A percentile compares a stretch with the other conserved stretches of the same genome.
Conservation (phyloP, 2,888 invertebrate genomes). For the Kuschelorhynchus macadamiae region DNA sequence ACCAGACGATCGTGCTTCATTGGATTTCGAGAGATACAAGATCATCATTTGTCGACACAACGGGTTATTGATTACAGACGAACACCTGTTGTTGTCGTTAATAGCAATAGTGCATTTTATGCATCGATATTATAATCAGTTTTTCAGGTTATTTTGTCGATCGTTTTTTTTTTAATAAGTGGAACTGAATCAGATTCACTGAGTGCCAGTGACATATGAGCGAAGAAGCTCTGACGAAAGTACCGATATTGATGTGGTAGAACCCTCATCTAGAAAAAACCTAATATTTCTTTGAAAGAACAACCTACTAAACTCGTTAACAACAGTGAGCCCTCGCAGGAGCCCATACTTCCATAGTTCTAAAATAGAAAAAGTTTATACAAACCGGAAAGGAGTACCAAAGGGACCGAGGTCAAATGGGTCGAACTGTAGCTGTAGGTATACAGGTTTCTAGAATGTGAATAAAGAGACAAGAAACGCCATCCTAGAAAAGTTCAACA, state of each 20-base stretch:
- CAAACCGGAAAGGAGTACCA: constrained; percentile 30
- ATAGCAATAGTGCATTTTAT: too few relatives aligned
- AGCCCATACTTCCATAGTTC: too few relatives aligned
- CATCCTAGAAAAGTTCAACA: constrained; percentile 9
- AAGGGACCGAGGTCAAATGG: constrained; percentile 24
- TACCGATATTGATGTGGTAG: neutral
- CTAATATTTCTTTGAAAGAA: too few relatives aligned
- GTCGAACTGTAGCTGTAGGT: constrained; percentile 25
- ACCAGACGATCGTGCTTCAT: constrained; percentile 22
- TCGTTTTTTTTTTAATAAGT: too few relatives aligned
- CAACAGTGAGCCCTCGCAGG: too few relatives aligned
- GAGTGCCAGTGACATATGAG: neutral
- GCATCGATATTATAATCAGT: too few relatives aligned
- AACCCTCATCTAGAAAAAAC: neutral
- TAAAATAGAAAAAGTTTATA: constrained; percentile 26
- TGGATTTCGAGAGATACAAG: constrained; percentile 9
- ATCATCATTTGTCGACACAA: neutral
- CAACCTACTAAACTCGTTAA: too few relatives aligned
- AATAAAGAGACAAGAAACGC: neutral
- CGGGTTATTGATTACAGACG: too few relatives aligned
- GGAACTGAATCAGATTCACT: neutral
- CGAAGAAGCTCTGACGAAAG: neutral
- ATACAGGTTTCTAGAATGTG: constrained; percentile 32
- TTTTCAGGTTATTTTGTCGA: too few relatives aligned
- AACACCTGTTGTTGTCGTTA: too few relatives aligned